Base-by-base conservation (phyloP, 2,797 vertebrate species). In the Melanotaenia boesemani region DNA sequence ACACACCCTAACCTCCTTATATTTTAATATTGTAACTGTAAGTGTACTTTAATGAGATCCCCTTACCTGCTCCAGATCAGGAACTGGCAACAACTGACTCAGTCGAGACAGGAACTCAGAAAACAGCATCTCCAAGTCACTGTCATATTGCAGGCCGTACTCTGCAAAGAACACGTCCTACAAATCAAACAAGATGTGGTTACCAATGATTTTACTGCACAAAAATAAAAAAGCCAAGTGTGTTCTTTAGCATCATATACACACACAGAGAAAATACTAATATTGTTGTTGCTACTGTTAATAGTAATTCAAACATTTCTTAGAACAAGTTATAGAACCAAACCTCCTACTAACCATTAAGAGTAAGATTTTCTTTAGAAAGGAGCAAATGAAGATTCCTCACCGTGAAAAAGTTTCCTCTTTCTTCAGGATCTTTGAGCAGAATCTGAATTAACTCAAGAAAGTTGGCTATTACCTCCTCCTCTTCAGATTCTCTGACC, bases 21-120 rank as follows among this genome's bases (percentile, higher is more conserved):
- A 20, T n/a, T 20, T 48, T 7, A 48, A 20, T 20, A 48, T 46
- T 20, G 50, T 24, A 12, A 12, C 22, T 4, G 22, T 5, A 7
- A 6, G 26, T 30, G 13, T 15, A 56, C 13, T 30, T 26, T 5
- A 56, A 28, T 56, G 13, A 16, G 1, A 13, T 5, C 13, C 44
- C 15, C 73, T 82, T 56, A 97, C 96, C 95, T 96, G 93, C 77
- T 94, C 85, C 0, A 95, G 76, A 46, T 94, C 90, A 12, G 93
- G 93, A 15, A 89, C 64, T 0, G 95, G 95, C 50, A 97, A 65
- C 52, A 95, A 84, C 82, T 94, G 94, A 77, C 92, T 85, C 36
- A 97, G 84, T 58, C 94, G 93, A 79, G 86, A 92, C 44, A 95
- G 74, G 39, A 96, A 96, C 85, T 96, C 95, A 30, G 92, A 94